These are phyloP conservation scores for Acrobasis consociella DNA, from an alignment of 2,888 invertebrate species.

Conservation along the genomic window DNA sequence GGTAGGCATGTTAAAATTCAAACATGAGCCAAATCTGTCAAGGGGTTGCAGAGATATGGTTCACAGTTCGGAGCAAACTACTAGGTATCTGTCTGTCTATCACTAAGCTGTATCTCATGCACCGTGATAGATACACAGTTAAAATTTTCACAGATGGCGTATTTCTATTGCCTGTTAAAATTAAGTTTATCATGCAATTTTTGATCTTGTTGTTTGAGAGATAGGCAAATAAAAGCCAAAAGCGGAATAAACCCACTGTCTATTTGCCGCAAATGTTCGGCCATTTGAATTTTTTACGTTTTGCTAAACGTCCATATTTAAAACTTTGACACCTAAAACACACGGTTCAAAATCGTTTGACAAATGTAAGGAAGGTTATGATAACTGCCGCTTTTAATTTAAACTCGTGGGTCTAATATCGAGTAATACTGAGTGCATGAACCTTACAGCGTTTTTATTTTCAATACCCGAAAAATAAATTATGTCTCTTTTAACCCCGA, in stretches of 20 bases:
- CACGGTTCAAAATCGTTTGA: constrained; percentile 1
- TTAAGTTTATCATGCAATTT: no score
- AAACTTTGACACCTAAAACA: background rate
- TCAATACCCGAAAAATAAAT: background rate
- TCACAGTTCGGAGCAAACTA: no score
- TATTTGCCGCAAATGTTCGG: background rate
- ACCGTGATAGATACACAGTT: no score
- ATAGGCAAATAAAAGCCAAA: background rate
- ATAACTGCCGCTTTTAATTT: constrained; percentile 13
- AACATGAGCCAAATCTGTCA: no score
- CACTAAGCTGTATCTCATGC: no score
- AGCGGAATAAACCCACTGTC: background rate
- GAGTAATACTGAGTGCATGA: constrained; percentile 1
- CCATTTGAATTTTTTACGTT: background rate
- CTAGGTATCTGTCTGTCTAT: no score
- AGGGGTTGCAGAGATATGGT: no score
- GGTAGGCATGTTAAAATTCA: no score
- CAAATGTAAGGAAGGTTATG: constrained; percentile 1
- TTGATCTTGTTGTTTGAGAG: no score
- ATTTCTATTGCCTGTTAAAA: no score
- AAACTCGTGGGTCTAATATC: constrained; percentile 11
- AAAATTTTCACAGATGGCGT: no score
- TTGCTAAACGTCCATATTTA: background rate
- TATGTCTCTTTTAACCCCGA: background rate
- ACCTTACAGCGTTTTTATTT: constrained; percentile 1